Percentiles rank a stretch among this genome's conserved stretches.
Conservation (phyloP, 2,113 vertebrate species). For the Erpornis zantholeuca region DNA sequence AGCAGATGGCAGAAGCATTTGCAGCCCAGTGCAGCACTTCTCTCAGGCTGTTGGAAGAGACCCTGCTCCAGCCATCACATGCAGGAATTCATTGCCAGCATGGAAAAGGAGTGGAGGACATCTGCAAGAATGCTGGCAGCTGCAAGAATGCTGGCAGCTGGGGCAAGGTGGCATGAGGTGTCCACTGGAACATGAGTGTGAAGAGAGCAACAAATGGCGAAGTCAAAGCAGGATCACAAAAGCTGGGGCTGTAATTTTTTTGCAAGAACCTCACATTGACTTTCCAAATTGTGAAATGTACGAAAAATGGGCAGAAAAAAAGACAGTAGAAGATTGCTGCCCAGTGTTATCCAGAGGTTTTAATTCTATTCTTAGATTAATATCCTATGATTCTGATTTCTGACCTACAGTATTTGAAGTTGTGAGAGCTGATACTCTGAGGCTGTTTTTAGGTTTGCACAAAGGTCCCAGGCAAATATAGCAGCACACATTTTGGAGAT, state of each 20-base stretch:
- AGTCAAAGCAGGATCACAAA: background rate
- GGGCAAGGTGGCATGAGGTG: background rate
- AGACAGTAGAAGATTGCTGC: background rate
- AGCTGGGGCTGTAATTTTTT: background rate
- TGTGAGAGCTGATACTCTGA: background rate
- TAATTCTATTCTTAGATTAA: background rate
- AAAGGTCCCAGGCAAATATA: background rate
- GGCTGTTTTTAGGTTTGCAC: background rate
- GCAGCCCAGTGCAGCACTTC: background rate
- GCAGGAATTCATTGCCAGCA: background rate
- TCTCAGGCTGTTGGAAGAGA: background rate
- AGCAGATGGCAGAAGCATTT: background rate
- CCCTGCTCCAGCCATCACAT: background rate
- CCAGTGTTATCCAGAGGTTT: background rate
- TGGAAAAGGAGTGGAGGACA: background rate
- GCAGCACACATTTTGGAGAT: fast-evolving
- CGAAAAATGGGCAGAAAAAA: background rate
- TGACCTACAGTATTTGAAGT: background rate
- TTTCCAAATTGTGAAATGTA: background rate
- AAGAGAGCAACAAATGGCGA: background rate
- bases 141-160: background rate
- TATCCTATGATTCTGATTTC: background rate
- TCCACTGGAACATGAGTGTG: background rate
- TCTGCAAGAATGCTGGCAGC: background rate
- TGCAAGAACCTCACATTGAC: fast-evolving